Evolutionary conservation across 2,888 invertebrate genomes (phyloP).

Genomic region (Leucoma salicis): DNA sequence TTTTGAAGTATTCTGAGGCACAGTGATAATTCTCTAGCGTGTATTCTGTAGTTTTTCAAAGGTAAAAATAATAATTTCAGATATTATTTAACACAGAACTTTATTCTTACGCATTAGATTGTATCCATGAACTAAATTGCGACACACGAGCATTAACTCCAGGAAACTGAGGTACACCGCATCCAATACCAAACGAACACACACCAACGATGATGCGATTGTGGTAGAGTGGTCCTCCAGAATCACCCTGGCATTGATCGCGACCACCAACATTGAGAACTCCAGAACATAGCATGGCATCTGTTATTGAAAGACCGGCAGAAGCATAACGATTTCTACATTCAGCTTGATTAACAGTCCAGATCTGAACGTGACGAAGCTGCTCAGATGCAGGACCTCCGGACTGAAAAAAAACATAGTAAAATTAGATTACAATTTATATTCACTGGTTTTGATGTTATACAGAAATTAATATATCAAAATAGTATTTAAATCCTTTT

Average conservation of each 20-base stretch:
- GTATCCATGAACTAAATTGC: slow-evolving; percentile 18
- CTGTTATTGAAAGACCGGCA: slow-evolving; percentile 23
- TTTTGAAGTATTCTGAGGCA: too few species aligned
- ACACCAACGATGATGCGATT: slow-evolving; percentile 41
- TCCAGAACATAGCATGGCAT: slow-evolving; percentile 52
- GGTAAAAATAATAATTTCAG: too few species aligned
- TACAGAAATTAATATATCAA: too few species aligned
- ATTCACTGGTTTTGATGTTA: too few species aligned
- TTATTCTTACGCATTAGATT: slow-evolving; percentile 32
- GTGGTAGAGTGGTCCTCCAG: slow-evolving; percentile 46
- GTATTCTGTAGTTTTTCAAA: too few species aligned
- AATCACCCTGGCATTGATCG: slow-evolving; percentile 46
- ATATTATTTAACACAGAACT: slow-evolving; percentile 7
- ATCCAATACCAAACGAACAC: slow-evolving; percentile 40
- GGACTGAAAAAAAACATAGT: slow-evolving; percentile 27
- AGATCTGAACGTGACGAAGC: slow-evolving; percentile 42
- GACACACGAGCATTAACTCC: slow-evolving; percentile 46
- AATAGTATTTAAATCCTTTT: too few species aligned
- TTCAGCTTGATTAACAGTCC: slow-evolving; percentile 39
- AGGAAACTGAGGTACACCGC: slow-evolving; percentile 36
- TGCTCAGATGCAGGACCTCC: slow-evolving; percentile 34
- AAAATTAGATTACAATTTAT: too few species aligned
- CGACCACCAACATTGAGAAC: slow-evolving; percentile 43
- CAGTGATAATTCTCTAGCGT: too few species aligned
- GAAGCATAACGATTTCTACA: slow-evolving; percentile 38